Base-by-base conservation (phyloP, 2,113 vertebrate genomes). In the Myotis lucifugus region DNA sequence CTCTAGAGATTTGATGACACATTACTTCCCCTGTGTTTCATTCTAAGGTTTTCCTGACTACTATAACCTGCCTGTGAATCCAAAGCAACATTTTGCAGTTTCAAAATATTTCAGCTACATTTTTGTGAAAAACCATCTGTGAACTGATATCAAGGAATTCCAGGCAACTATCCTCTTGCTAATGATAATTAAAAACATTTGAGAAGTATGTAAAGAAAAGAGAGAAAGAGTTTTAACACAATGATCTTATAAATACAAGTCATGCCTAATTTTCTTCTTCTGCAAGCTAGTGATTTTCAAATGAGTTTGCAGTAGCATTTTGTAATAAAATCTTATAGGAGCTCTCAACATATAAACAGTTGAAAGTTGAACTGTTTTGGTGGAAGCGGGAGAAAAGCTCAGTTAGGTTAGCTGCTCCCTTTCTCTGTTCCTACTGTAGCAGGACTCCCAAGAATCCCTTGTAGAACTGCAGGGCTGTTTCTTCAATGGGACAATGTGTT, bases 1-100 rank as follows among this genome's bases (percentile, higher is more conserved):
- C 56, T 59, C 23, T 66, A 42, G 66, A 66, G 52, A 93, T 91
- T 88, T 94, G 73, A 88, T 73, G 93, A 79, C 84, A 73, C 15
- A 90, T 67, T 76, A 12, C 27, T 83, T 73, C 48, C n/a, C 59
- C 59, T 23, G 56, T 32, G 3, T 88, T 90, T 88, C 27, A 77
- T 3, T 32, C n/a, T 70, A 13, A 34, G 29, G 18, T 42, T 84
- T 90, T 87, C 70, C 27, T 88, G 66, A 52, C 88, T 84, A 59
- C 27, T 70, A 6, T 15, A 32, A 67, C 54, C 21, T 88, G 72
- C 61, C 21, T 85, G 66, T 32, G 48, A 72, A 85, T 52, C 40
- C 77, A 72, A 85, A 88, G 66, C 34, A 76, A 70, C 34, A 73
- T 66, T 82, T 42, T 70, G n/a, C 1, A 27, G 15, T 84, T 95